Percentiles rank a stretch among this genome's conserved stretches.
These are phyloP conservation scores for Sciurus niger DNA, from an alignment of 2,113 vertebrate genomes.

Conservation along the genomic window DNA sequence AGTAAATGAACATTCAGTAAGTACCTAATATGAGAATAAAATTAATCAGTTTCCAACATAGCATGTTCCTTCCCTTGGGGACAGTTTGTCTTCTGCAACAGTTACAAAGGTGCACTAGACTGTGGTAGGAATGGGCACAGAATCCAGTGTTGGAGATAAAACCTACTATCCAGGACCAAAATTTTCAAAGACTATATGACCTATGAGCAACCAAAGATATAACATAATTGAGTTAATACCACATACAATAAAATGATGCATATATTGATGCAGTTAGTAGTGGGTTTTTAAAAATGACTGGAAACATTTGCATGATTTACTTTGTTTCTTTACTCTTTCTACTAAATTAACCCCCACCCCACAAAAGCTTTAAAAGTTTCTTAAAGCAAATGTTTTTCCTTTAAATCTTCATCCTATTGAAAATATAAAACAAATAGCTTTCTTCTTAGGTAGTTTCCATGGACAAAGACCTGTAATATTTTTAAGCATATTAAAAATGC, in stretches of 20 bases:
- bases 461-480: not conserved
- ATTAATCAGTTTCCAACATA: not conserved
- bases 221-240: not conserved
- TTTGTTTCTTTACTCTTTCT: not conserved
- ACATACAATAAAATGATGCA: not conserved
- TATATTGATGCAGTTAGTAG: not conserved
- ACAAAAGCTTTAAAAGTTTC: not conserved
- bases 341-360: not conserved
- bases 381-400: not conserved
- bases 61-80: not conserved
- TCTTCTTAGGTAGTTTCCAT: not conserved
- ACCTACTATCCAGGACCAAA: not conserved
- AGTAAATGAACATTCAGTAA: not conserved
- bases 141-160: not conserved
- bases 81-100: not conserved
- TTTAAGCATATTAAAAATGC: not conserved
- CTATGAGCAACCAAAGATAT: not conserved
- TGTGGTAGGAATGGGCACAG: not conserved
- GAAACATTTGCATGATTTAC: not conserved
- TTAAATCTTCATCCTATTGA: not conserved
- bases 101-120: not conserved
- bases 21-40: conserved; percentile 21
- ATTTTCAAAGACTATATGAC: not conserved
- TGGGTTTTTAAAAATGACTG: too few relatives aligned
- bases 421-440: not conserved